Evolutionary conservation across 2,888 invertebrate species (phyloP), one percentile per base, ranked within the genome.

Genomic region (Cephus pulcher): DNA sequence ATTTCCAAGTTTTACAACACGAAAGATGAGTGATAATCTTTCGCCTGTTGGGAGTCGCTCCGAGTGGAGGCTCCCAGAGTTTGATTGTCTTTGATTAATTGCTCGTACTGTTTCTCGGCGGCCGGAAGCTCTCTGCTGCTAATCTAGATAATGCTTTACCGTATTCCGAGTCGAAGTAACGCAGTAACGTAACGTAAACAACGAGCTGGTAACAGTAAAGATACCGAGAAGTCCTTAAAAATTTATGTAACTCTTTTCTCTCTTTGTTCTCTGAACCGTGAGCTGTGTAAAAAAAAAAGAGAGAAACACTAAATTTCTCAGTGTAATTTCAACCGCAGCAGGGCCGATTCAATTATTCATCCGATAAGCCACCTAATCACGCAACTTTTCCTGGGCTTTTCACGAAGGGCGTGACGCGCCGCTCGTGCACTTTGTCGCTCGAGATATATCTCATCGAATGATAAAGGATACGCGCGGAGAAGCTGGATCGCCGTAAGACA

Each of bases 61-160:
- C 78, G 79, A 85, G 81, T 78, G 82, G 83, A 82, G 86, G 88
- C 90, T 90, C 91, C 89, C 91, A 90, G 89, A 88, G 86, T 91
- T 90, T 90, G 91, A 91, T 91, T 90, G 90, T 90, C 89, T 89
- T 89, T 91, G 91, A 91, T 91, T 90, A 90, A 91, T 91, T 90
- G 89, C 89, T 85, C 86, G 82, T 85, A 86, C 86, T 84, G 85
- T 85, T 88, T 86, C 88, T 86, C 85, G 85, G 83, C 82, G 86
- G 82, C 84, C 87, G 86, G 88, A 87, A 87, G 87, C 84, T 84
- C 82, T 83, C 86, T 34, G 76, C 32, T 81, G 86, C 86, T 85
- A 87, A 91, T 91, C 91, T 89, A 88, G 91, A 91, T 91, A 90
- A 89, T 87, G 88, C 85, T 85, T 88, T 88, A 88, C 88, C 87